These are phyloP conservation scores for Xiphorhynchus elegans DNA, from an alignment of 2,113 vertebrate species.

Conservation along the genomic window DNA sequence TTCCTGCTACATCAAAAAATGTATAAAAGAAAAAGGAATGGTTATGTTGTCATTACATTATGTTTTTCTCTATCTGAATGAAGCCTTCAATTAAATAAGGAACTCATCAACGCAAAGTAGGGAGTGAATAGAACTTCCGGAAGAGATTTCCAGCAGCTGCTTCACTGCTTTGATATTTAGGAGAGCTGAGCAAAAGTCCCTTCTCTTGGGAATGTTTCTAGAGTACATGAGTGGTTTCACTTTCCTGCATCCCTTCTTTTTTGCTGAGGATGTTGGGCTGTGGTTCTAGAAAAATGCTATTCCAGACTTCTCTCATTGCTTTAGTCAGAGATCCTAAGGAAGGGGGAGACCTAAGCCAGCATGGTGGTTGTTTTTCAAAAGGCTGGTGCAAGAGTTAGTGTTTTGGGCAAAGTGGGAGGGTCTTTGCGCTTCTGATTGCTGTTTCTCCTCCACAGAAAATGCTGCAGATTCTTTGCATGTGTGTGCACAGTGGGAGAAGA, in stretches of 20 bases:
- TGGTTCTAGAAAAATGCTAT: not conserved
- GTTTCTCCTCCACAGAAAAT: not conserved
- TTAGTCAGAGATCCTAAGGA: not conserved
- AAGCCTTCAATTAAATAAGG: not conserved
- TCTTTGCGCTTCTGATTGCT: not conserved
- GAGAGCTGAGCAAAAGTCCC: not conserved
- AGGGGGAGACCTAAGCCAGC: not conserved
- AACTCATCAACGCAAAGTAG: not conserved
- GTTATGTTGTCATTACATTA: not conserved
- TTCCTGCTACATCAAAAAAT: not conserved
- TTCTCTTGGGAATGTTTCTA: not conserved
- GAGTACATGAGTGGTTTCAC: not conserved
- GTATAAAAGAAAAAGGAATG: not conserved
- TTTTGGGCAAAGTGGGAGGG: not conserved
- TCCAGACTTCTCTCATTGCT: not conserved
- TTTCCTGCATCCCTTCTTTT: not conserved
- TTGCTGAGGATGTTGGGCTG: not conserved
- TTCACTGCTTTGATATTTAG: not conserved
- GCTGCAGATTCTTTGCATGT: conserved; percentile 13
- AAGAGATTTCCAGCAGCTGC: not conserved
- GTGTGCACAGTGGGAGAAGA: conserved; percentile 6
- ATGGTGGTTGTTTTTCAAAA: not conserved
- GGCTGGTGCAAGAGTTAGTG: not conserved
- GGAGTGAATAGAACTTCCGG: not conserved
- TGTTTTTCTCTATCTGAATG: not conserved